phyloP scores from a whole-genome alignment of 2,888 invertebrate species.

The Eudemis profundana region DNA sequence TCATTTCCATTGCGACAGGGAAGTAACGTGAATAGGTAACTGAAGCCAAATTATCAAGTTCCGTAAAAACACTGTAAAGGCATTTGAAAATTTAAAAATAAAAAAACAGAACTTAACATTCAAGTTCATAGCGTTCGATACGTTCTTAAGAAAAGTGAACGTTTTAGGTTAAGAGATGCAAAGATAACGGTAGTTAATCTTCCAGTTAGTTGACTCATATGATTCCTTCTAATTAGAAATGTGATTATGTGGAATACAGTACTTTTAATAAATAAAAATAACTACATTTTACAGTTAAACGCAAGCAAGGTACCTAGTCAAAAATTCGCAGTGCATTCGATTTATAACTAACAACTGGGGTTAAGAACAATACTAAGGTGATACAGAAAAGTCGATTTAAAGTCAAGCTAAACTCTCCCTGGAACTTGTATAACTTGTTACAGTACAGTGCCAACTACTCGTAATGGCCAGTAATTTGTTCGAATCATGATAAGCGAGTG shows the following conservation, averaged over 20 bases:
- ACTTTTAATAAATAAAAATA: background rate
- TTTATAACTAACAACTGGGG: background rate
- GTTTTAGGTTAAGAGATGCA: constrained; percentile 28
- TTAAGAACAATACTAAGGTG: constrained; percentile 1
- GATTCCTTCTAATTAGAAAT: constrained; percentile 20
- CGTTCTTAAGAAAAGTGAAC: constrained; percentile 10
- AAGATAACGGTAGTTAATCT: constrained; percentile 5
- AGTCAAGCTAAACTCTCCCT: constrained; percentile 20
- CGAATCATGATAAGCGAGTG: constrained; percentile 1
- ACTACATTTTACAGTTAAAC: background rate
- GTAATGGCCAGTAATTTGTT: constrained; percentile 27
- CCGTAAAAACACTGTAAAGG: too few relatives aligned
- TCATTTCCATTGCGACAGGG: too few relatives aligned
- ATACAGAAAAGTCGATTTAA: constrained; percentile 21
- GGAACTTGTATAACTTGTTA: constrained; percentile 35
- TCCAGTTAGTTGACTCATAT: constrained; percentile 7
- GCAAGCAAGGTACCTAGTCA: background rate
- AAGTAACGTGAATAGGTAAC: too few relatives aligned
- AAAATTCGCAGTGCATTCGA: constrained; percentile 12
- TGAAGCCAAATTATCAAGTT: too few relatives aligned
- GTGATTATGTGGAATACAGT: background rate
- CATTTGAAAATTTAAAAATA: too few relatives aligned
- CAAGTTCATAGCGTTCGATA: background rate
- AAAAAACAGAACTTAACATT: too few relatives aligned
- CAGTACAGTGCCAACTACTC: constrained; percentile 19